phyloP scores from a whole-genome alignment of 1,140 invertebrate species.

The Acromyrmex echinatior region DNA sequence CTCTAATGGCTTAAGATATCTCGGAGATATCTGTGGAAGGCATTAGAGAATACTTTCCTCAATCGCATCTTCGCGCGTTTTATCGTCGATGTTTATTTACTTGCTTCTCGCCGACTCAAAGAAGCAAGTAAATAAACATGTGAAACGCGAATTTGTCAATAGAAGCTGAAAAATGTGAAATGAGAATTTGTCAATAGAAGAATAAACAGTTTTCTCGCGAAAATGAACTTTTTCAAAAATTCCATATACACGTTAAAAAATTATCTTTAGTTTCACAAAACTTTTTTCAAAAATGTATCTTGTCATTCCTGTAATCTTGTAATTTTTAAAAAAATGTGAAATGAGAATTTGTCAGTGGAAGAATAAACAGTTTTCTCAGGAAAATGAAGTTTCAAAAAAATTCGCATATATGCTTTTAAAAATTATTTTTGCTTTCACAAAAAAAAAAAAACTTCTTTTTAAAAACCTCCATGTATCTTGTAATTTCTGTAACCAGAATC shows the following conservation, averaged over 20 bases:
- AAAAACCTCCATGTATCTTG: not conserved
- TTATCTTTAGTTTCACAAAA: not conserved
- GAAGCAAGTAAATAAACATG: no score
- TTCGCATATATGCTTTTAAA: not conserved
- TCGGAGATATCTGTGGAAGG: constrained; percentile 24
- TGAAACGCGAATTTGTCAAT: not conserved
- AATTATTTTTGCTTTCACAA: not conserved
- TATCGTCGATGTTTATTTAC: not conserved
- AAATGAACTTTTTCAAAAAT: not conserved
- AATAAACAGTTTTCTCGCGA: not conserved
- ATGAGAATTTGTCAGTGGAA: not conserved
- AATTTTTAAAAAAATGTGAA: not conserved
- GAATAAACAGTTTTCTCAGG: not conserved
- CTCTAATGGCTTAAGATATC: constrained; percentile 42
- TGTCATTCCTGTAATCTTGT: not conserved
- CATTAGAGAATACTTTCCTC: constrained; percentile 31
- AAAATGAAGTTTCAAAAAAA: not conserved
- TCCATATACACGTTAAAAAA: not conserved
- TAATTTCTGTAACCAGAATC: not conserved
- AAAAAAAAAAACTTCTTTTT: not conserved
- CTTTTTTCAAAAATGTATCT: not conserved
- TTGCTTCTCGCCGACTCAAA: not conserved
- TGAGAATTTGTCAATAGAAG: not conserved
- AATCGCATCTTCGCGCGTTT: constrained; percentile 4
- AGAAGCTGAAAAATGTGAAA: not conserved